Evolutionary conservation across 2,113 vertebrate genomes (phyloP), one percentile per base, ranked within the genome.

Genomic region (Cyprinus carpio): DNA sequence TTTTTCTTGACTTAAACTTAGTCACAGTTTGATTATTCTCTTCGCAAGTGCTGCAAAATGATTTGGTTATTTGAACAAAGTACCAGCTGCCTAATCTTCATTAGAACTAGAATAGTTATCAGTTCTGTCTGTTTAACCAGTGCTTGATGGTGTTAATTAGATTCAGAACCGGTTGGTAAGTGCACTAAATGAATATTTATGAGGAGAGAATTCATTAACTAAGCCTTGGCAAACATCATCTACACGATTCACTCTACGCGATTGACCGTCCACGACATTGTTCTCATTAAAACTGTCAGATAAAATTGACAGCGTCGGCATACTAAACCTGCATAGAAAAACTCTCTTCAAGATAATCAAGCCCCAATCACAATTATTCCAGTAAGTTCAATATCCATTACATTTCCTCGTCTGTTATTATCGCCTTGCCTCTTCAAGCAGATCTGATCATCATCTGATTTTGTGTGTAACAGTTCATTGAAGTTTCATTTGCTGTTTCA

Each of bases 111-210:
- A 86, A 83, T 43, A 87, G 46, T 75, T 83, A 87, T 90, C 78
- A 85, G 85, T 90, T 58, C 75, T 46, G 84, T 79, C 56, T 54
- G 58, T 67, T 86, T 83, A 87, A 88, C 37, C 83, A 74, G 34
- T 20, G 69, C 88, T 91, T 87, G 83, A 87, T 62, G 78, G 76
- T 86, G 58, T 82, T 84, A 80, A 89, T 89, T 87, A 69, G 82
- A 90, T 87, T 89, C 82, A 49, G 62, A 58, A 72, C 77, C 27
- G 49, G 77, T 81, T 71, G 31, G 37, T 16, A 43, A 56, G 18
- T 60, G 76, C 58, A 37, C 49, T 71, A 67, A 79, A 69, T 77
- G 67, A 80, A 65, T 72, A 83, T 60, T 81, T 49, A 72, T 83
- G 51, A 75, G 64, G 10, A 71, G 46, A 67, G 79, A 86, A 85